Evolutionary conservation across 2,113 vertebrate genomes (phyloP).

Genomic region (Bujurquina vittata): DNA sequence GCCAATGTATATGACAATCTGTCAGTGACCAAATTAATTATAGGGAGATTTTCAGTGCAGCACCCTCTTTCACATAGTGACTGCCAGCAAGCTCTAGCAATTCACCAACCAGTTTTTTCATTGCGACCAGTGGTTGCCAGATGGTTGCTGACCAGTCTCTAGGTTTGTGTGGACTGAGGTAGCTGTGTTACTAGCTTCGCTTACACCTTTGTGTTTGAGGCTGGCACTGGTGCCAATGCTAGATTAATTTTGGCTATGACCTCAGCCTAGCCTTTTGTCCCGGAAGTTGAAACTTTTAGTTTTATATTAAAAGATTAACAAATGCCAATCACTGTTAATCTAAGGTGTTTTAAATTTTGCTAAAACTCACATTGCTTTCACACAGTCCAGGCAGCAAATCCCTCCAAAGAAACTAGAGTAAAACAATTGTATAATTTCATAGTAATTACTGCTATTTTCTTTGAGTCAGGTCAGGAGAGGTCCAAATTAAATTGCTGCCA

Average conservation of each 20-base stretch:
- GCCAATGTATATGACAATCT: no score
- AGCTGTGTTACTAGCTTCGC: neutral
- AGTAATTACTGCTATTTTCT: constrained; percentile 26
- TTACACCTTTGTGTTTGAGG: no score
- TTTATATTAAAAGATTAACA: neutral
- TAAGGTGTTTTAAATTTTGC: neutral
- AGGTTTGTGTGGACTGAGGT: neutral
- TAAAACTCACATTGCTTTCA: neutral
- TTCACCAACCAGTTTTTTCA: no score
- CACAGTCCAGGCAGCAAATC: neutral
- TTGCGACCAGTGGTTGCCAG: no score
- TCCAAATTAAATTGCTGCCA: constrained; percentile 40
- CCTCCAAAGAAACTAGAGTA: neutral
- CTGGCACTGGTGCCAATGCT: neutral
- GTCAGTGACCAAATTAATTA: no score
- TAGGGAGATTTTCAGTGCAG: no score
- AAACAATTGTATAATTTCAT: constrained; percentile 19
- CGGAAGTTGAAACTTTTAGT: neutral
- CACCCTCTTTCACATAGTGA: no score
- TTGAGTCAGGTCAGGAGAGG: constrained; percentile 34
- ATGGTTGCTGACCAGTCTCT: no score
- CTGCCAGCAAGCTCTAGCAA: no score
- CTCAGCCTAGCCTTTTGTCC: neutral
- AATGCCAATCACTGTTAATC: neutral
- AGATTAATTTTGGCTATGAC: no score